Base-by-base conservation (phyloP, 2,797 vertebrate genomes). In the Neosilurus hyrtlii region DNA sequence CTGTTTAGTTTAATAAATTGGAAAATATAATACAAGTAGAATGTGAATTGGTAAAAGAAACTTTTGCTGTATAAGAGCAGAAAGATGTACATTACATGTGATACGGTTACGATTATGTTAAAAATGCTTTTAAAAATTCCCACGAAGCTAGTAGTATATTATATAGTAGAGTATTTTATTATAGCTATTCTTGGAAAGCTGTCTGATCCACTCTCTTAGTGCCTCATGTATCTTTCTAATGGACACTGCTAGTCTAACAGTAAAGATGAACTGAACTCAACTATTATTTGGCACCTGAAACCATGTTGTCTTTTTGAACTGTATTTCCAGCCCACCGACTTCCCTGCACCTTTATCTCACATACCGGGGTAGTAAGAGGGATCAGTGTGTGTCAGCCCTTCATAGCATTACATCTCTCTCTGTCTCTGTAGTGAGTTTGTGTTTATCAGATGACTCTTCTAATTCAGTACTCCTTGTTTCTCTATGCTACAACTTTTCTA, bases 401-500 rank as follows among this genome's bases (percentile, higher is more conserved):
- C 11, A 78, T 22, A 57, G 11, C 22, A 14, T 37, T 11, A 57
- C 4, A 1, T 68, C 65, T 61, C 56, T 24, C 35, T 37, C 18
- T 24, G 57, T 61, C 56, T 24, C 35, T 37, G 24, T 24, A 57
- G 66, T 0, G 9, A 56, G 51, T 16, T 26, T 43, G 57, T 56
- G 51, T 56, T 30, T 68, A 3, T 57, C 30, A 57, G 52, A 87
- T 87, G 80, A 35, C 43, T 77, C 24, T 68, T 37, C 2, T 11
- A 22, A 68, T 54, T 30, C 22, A n/a, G n/a, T 20, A 49, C 65
- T 22, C 37, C 24, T 2, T 81, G 12, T 68, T 82, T 68, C 4
- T 74, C 3, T 74, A 52, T 66, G 9, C 35, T 82, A 43, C 43
- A n/a, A n/a, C 16, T 35, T 18, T 75, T 30, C 83, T 65, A 65